Percentiles rank a stretch among this genome's conserved stretches.
phyloP scores from a whole-genome alignment of 2,797 vertebrate species.

The Halcyon smyrnensis region DNA sequence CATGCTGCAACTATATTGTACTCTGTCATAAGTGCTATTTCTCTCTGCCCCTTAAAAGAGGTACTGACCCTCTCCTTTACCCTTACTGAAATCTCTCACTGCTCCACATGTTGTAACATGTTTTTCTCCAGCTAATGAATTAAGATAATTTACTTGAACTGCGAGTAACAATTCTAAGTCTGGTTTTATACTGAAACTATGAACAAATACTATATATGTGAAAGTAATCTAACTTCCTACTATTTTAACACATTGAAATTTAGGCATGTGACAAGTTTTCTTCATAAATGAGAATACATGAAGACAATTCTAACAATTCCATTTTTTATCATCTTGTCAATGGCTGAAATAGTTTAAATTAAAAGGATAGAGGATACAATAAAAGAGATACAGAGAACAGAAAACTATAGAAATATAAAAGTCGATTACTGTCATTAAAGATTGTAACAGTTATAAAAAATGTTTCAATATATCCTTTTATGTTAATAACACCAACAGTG shows the following conservation, averaged over 20 bases:
- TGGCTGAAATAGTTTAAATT: not conserved
- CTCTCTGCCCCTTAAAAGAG: not conserved
- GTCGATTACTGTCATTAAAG: slow-evolving; percentile 1
- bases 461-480: slow-evolving; percentile 3
- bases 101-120: not conserved
- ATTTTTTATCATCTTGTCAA: not conserved
- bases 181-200: not conserved
- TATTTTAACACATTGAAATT: not conserved
- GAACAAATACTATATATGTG: not conserved
- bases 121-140: not conserved
- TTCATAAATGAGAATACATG: not conserved
- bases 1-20: not conserved
- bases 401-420: slow-evolving; percentile 8
- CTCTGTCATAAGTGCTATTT: not conserved
- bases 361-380: not conserved
- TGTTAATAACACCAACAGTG: slow-evolving; percentile 31
- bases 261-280: not conserved
- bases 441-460: not conserved
- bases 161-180: not conserved
- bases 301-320: not conserved
- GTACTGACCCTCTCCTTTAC: not conserved
- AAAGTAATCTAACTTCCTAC: not conserved
- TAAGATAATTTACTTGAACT: not conserved
- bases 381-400: not conserved
- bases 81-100: not conserved